Percentiles rank a stretch among this genome's conserved stretches.
Conservation (phyloP, 2,113 vertebrate genomes). For the Malurus melanocephalus region DNA sequence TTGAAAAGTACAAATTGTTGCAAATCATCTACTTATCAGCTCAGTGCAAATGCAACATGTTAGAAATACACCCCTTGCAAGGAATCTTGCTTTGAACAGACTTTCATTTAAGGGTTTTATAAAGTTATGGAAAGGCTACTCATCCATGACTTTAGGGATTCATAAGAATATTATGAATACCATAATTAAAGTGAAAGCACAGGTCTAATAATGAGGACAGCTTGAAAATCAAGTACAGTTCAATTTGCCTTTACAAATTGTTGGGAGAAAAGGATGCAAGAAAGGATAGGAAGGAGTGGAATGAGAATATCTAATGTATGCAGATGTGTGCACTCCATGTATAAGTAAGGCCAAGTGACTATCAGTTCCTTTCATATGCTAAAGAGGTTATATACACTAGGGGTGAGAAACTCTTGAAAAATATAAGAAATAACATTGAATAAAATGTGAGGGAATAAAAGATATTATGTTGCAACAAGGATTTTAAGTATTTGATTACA, state of each 20-base stretch:
- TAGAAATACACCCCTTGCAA: neutral
- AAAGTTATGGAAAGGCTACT: neutral
- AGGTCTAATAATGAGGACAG: neutral
- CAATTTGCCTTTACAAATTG: neutral
- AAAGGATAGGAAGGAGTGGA: neutral
- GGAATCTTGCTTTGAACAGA: neutral
- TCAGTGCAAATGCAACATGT: neutral
- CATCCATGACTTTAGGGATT: neutral
- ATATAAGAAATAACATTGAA: neutral
- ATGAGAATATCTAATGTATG: neutral
- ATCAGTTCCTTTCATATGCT: neutral
- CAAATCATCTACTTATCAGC: neutral
- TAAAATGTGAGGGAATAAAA: neutral
- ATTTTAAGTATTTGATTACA: neutral
- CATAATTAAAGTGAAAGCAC: neutral
- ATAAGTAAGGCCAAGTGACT: neutral
- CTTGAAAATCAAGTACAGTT: neutral
- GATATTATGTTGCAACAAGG: neutral
- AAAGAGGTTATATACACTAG: neutral
- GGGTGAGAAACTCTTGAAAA: neutral
- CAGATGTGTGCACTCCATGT: neutral
- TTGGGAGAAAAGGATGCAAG: neutral
- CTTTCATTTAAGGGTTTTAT: neutral
- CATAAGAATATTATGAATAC: neutral
- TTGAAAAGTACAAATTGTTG: neutral